Base-by-base conservation (phyloP, 2,888 invertebrate genomes). In the Leptogaster cylindrica region DNA sequence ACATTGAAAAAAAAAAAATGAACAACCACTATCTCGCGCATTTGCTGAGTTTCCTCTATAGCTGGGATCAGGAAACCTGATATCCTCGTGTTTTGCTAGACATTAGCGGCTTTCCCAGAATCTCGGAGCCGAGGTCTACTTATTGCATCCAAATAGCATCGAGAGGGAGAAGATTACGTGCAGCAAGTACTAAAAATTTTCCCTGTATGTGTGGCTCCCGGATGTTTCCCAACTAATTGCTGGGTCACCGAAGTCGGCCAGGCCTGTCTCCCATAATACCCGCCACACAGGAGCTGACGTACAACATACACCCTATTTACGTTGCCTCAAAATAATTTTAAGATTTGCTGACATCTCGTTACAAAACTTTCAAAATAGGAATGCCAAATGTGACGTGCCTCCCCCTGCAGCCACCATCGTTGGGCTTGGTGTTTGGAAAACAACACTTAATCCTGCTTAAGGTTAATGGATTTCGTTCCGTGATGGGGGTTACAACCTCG, bases 401-500 rank as follows among this genome's bases (percentile, higher is more conserved):
- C 27, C 27, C 25, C 55, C 10, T 14, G 36, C 55, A 20, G 36
- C 39, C 12, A 12, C 25, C 10, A 12, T 39, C 23, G 33, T 36
- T 23, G 23, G 36, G 16, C 12, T 55, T n/a, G n/a, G 36, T 33
- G 52, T 33, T 33, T 52, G 55, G 12, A n/a, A 10, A 55, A 5
- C 50, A 50, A 41, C 52, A 36, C 55, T 20, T 55, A 55, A 55
- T 55, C 55, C 55, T 36, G 23, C 55, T 55, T 55, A 55, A 36
- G 55, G 55, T 55, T 55, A 55, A 55, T 55, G 55, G 55, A 55
- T 48, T 55, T 55, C 55, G 14, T 55, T 55, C 36, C 55, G 36
- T 36, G 55, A 55, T 55, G 55, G 55, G 55, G 55, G 55, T 55
- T 55, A 23, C 36, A 39, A 55, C 55, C 55, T 55, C 55, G 12